Evolutionary conservation across 2,113 vertebrate species (phyloP), one percentile per base, ranked within the genome.

Genomic region (Crotophaga sulcirostris): DNA sequence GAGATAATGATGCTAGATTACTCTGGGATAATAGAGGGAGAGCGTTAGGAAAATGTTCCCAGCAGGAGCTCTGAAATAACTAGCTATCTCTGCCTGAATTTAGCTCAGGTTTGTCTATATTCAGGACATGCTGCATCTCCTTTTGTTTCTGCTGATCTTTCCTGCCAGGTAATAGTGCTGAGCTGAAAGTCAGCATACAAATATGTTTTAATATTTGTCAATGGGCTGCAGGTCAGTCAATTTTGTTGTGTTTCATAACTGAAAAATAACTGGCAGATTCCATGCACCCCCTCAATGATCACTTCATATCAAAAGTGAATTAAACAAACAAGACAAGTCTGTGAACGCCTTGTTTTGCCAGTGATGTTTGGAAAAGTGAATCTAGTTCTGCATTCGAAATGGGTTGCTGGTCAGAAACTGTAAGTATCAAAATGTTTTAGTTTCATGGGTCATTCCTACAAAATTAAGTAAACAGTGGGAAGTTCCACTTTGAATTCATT

Each of bases 101-200:
- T 7, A 63, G 47, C 56, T 93, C 51, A 11, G 68, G 19, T 93
- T 87, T 79, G 40, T 88, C 63, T 83, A 3, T 34, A 63, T 70
- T 90, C 64, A 81, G 59, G 38, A 51, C n/a, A 9, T 34, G 34
- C 51, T 86, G 42, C 68, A 31, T 24, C 59, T 44, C 62, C 56
- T 78, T 87, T 70, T 78, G 38, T 81, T 92, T 78, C 73, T 89
- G 83, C 55, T 93, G 55, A 38, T 94, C 33, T 81, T 62, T 70
- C 64, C 17, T 38, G 23, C 66, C 34, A 69, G 21, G 33, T 62
- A 77, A 58, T 8, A 85, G 60, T 42, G 47, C 70, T 79, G 69
- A 84, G 82, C 47, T 87, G 4, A 17, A 75, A 76, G 44, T 44
- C 74, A 84, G 14, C 25, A 20, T 62, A 17, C 19, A 54, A 55